Evolutionary conservation across 2,113 vertebrate genomes (phyloP), one percentile per base, ranked within the genome.

Genomic region (Spheniscus mendiculus): DNA sequence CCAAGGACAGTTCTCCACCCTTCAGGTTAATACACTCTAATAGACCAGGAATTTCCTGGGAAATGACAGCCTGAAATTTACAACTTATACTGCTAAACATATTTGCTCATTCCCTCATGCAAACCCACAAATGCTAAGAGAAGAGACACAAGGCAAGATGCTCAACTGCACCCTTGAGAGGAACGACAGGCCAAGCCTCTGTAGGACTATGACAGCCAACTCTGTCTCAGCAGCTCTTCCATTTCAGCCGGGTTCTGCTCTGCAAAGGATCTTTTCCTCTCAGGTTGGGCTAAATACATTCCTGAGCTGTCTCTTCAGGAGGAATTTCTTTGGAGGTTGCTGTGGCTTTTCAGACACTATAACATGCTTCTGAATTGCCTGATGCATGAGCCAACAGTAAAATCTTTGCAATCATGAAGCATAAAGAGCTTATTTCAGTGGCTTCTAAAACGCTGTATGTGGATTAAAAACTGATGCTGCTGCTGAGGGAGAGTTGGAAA

Each of bases 381-480:
- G 58, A 53, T 82, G 61, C 42, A 36, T 83, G 36, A 94, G 58
- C 82, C 71, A 91, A 76, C 23, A 44, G 34, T 45, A 59, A 97
- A 88, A 71, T 87, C 70, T 90, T 90, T 27, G 20, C 92, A 90
- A 58, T 93, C 82, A 53, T 14, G 30, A 90, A 85, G 66, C 78
- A 56, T 85, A 94, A 97, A 97, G 87, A 91, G 84, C 82, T 97
- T 90, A 95, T 88, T 96, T 91, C 85, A 70, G 78, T 83, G 74
- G 66, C 78, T 95, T 90, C 92, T 77, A 42, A 94, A 95, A 90
- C 0, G 3, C 85, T 72, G 7, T 78, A 36, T 40, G 21, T 62
- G 85, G 92, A 97, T 97, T 97, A 97, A 95, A 96, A 94, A 80
- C 87, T 45, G 62, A 7, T 69, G 90, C 29, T 89, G 71, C 45